Evolutionary conservation across 2,888 invertebrate species (phyloP), one percentile per base, ranked within the genome.

Genomic region (Cosmia pyralina): DNA sequence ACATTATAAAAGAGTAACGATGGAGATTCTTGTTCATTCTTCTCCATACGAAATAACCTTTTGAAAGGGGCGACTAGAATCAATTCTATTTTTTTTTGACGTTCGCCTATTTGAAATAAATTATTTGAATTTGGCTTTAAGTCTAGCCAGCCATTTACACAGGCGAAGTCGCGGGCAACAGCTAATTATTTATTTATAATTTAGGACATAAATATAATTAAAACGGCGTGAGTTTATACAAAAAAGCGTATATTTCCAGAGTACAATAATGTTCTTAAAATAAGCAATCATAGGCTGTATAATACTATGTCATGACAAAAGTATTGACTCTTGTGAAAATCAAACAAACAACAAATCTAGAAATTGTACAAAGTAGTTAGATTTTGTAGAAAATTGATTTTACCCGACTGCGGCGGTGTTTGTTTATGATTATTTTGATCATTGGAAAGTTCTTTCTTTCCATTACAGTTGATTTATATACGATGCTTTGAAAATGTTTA

Each of bases 241-340:
- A 57, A 74, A 86, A 85, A 85, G 85, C 87, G 84, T 87, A 78
- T 85, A 87, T 78, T 85, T 79, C 71, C 68, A 76, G 60, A 69
- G 72, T 83, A 85, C 70, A 85, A 77, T 83, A 69, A 72, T 78
- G 63, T 71, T 64, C 76, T 82, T 78, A 86, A 64, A 77, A 70
- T 83, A 76, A 76, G 50, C 69, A 65, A 67, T 70, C 62, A 38
- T 73, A 75, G 17, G 58, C 28, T 60, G 67, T 38, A 63, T 84
- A 86, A 86, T 86, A 85, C 79, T 82, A 79, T 77, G 64, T 60
- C 50, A 48, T 55, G 69, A 79, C 28, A 59, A 72, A 60, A 22
- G 2, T 64, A 71, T 41, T 58, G 28, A 28, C n/a, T 19, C 15
- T 15, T 44, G n/a, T 44, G 17, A 52, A 58, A 46, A 70, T 46